Percentiles rank a stretch among this genome's conserved stretches.
Evolutionary conservation across 2,113 vertebrate genomes (phyloP).

Genomic region (Ariopsis seemanni): DNA sequence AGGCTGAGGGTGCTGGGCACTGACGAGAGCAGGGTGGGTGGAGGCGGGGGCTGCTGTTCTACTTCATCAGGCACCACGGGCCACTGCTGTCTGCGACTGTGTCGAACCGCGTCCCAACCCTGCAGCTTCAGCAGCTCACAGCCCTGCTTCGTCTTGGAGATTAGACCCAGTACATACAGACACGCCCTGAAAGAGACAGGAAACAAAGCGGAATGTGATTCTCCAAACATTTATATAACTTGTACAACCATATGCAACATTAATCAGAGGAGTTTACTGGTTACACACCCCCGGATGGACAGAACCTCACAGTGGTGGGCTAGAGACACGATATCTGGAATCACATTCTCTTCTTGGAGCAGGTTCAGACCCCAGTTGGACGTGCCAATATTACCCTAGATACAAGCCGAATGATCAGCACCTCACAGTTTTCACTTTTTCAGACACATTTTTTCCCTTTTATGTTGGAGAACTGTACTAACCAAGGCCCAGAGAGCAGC

Average conservation of each 20-base stretch:
- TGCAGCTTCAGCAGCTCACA: constrained; percentile 93
- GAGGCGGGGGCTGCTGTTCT: constrained; percentile 75
- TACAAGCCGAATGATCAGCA: constrained; percentile 47
- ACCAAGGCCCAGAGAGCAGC: constrained; percentile 98
- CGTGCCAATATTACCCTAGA: constrained; percentile 94
- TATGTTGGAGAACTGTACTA: constrained; percentile 53
- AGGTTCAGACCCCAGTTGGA: constrained; percentile 98
- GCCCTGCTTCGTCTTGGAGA: constrained; percentile 95
- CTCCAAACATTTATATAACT: not conserved
- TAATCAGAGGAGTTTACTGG: not conserved
- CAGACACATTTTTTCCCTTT: not conserved
- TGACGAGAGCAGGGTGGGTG: constrained; percentile 72
- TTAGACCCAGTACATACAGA: constrained; percentile 91
- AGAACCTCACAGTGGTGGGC: constrained; percentile 95
- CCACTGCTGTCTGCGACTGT: constrained; percentile 92
- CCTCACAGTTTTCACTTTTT: not conserved
- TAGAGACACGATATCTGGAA: constrained; percentile 90
- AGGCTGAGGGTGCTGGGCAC: constrained; percentile 79
- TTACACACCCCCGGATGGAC: constrained; percentile 88
- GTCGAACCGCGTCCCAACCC: constrained; percentile 91
- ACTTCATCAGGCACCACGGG: constrained; percentile 94
- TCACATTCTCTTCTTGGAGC: constrained; percentile 96
- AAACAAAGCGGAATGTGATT: not conserved
- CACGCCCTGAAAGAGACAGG: constrained; percentile 78
- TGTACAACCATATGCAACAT: not conserved